Base-by-base conservation (phyloP, 2,888 invertebrate species). In the Dilophus febrilis region DNA sequence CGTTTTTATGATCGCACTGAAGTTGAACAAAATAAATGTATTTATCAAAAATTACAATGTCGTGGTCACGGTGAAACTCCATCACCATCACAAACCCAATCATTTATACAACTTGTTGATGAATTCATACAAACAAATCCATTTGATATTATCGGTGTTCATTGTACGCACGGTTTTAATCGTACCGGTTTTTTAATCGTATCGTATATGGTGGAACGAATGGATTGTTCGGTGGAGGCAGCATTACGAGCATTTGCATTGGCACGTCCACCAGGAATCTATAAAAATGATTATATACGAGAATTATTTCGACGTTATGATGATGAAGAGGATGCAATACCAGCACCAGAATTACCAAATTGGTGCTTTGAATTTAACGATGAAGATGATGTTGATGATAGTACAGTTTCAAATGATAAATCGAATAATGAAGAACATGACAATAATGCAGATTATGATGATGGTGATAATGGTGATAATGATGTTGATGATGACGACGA, bases 151-250 rank as follows among this genome's bases (percentile, higher is more conserved):
- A 52, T 66, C 58, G 83, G 72, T 26, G 78, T 92, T 12, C 91
- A 92, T 57, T 91, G 91, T 54, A 92, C 98, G 0, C 98, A 99
- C 61, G 98, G 98, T 1, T 98, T 97, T 61, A 99, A 99, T 59
- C 70, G 98, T 49, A 95, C 95, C 7, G 98, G 50, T 47, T 99
- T 97, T 56, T 67, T 98, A 6, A 82, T 99, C 38, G 76, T 81
- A 19, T 81, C 91, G 0, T 99, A 85, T 60, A 71, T 98, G 60
- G 84, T 94, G 4, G 82, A 87, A 54, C 74, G 75, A 45, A 66
- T 80, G 53, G 84, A 84, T 49, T 86, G 78, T 63, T 79, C 82
- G 52, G 72, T 94, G 1, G 88, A 86, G 47, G 81, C 83, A 3
- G 92, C 90, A 1, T 56, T 94, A 6, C 67, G 66, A 30, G 74